These are phyloP conservation scores for Isaurus tuberculatus DNA, from an alignment of 92 coral and sea anemone species.

Conservation along the genomic window DNA sequence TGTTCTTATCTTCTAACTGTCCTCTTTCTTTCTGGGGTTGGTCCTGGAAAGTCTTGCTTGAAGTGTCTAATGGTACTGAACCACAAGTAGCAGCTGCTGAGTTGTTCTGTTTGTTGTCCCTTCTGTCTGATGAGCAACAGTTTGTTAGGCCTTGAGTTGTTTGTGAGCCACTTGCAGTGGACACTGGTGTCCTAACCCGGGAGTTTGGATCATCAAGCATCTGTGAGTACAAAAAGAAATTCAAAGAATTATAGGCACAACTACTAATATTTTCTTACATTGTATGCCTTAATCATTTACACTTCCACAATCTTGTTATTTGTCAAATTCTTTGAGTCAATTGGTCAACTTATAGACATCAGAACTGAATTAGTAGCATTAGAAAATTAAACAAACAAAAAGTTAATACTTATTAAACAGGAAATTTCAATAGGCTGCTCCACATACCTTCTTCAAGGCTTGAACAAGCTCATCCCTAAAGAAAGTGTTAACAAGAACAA, in stretches of 20 bases:
- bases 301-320: no score
- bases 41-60: not conserved
- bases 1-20: slow-evolving; percentile 6
- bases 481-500: no score
- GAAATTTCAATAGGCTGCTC: not conserved
- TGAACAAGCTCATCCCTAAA: slow-evolving; percentile 18
- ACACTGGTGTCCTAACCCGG: not conserved
- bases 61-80: not conserved
- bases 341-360: no score
- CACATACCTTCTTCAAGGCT: slow-evolving; percentile 29
- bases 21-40: not conserved
- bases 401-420: no score
- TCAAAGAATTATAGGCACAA: not conserved
- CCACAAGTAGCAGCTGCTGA: not conserved
- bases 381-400: no score
- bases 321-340: no score
- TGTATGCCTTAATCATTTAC: no score
- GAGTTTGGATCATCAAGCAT: slow-evolving; percentile 25
- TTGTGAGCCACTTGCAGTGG: slow-evolving; percentile 29
- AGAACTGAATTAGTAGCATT: no score
- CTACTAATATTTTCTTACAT: not conserved
- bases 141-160: slow-evolving; percentile 10
- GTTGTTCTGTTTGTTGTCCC: not conserved
- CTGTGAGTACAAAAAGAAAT: not conserved
- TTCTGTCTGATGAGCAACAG: slow-evolving; percentile 21